Base-by-base conservation (phyloP, 2,113 vertebrate genomes). In the Lycaon pictus region DNA sequence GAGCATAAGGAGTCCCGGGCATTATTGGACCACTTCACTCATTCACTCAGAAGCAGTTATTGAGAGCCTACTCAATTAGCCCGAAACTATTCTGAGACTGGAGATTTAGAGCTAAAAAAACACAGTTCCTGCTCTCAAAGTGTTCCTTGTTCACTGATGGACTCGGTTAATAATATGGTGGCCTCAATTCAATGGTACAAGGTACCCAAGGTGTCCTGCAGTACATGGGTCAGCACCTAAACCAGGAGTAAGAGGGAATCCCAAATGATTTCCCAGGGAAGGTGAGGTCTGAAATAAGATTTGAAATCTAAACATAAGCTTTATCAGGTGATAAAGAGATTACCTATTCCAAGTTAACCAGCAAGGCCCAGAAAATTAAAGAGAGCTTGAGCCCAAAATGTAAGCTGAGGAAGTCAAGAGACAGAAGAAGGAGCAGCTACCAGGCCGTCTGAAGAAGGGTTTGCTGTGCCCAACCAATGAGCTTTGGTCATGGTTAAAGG, bases 41-140 rank as follows among this genome's bases (percentile, higher is more conserved):
- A 67, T 25, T 79, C 69, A 67, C 32, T 92, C 56, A 80, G 63
- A 95, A 87, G 25, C 58, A 88, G 51, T 84, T 62, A 60, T 55
- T 72, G 71, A 96, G 65, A 96, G 17, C 23, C 51, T 35, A 67
- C 20, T 71, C 69, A 79, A n/a, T 71, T 83, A 53, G n/a, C 25
- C 48, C 9, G 51, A 58, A 56, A 15, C 93, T 92, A 69, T 55
- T 67, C 51, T 58, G 48, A 19, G 37, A 15, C 62, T 81, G 17
- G 32, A 88, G 76, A 77, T 48, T 77, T 22, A 72, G 37, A 76
- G 63, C 86, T 25, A 93, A 74, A 96, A 94, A 94, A 25, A 71
- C 76, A 92, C 1, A 48, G n/a, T 48, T 92, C 35, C 67, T 82
- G 77, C 9, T 84, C 77, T 81, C 80, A 55, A 37, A 29, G 19